Evolutionary conservation across 2,113 vertebrate genomes (phyloP).

Genomic region (Zosterops japonicus): DNA sequence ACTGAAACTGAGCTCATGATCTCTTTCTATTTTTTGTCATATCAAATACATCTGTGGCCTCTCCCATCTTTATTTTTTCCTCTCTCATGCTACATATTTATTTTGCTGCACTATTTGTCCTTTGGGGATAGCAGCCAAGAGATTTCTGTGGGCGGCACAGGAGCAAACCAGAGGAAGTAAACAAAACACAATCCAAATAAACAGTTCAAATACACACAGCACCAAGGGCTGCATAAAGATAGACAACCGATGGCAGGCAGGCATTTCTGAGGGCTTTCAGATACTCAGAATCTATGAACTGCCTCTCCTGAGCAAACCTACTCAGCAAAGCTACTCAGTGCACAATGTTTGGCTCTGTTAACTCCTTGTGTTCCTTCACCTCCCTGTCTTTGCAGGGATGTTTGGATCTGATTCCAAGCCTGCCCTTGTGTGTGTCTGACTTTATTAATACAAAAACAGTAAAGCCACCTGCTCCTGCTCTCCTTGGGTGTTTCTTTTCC

Average conservation of each 20-base stretch:
- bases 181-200: background rate
- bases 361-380: background rate
- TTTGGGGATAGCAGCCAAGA: background rate
- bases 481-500: fast-evolving
- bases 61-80: background rate
- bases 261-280: background rate
- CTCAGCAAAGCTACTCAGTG: background rate
- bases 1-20: background rate
- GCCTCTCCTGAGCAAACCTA: background rate
- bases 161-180: background rate
- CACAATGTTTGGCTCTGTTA: background rate
- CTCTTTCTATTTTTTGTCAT: background rate
- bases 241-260: background rate
- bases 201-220: background rate
- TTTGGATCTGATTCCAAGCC: no score
- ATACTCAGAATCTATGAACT: background rate
- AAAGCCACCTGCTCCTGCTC: background rate
- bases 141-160: background rate
- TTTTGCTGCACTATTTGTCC: background rate
- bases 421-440: fast-evolving
- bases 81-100: background rate
- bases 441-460: fast-evolving
- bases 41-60: background rate
- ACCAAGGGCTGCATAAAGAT: background rate
- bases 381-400: background rate